Evolutionary conservation across 2,113 vertebrate genomes (phyloP).

Genomic region (Sterrhoptilus dennistouni): DNA sequence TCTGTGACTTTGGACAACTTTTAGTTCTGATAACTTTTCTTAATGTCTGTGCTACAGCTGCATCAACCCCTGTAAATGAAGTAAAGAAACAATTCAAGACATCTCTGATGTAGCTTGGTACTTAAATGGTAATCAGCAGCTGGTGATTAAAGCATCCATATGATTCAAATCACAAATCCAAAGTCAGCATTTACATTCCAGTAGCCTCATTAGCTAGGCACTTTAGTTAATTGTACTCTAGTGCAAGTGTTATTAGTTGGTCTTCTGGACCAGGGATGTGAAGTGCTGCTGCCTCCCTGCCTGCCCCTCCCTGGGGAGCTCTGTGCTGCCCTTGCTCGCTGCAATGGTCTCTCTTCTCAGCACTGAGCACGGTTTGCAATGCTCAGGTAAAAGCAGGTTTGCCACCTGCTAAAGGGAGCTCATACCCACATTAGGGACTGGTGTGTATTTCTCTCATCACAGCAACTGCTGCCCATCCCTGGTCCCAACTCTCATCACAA

Average conservation of each 20-base stretch:
- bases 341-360: fast-evolving
- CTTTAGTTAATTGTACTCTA: neutral
- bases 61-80: neutral
- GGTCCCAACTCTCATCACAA: neutral
- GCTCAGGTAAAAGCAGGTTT: neutral
- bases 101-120: neutral
- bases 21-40: neutral
- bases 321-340: fast-evolving
- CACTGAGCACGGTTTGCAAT: neutral
- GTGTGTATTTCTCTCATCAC: neutral
- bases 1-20: neutral
- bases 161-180: neutral
- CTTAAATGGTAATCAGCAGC: slow-evolving; percentile 9
- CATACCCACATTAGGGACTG: fast-evolving
- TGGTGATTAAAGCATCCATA: slow-evolving; percentile 6
- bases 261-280: neutral
- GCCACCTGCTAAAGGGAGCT: neutral
- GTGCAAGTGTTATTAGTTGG: neutral
- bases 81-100: neutral
- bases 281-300: neutral
- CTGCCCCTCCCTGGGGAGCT: neutral
- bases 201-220: neutral
- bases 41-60: neutral
- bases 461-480: neutral
- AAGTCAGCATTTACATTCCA: slow-evolving; percentile 16